These are phyloP conservation scores for Blastobasis lacticolella DNA, from an alignment of 2,888 invertebrate species.

Conservation along the genomic window DNA sequence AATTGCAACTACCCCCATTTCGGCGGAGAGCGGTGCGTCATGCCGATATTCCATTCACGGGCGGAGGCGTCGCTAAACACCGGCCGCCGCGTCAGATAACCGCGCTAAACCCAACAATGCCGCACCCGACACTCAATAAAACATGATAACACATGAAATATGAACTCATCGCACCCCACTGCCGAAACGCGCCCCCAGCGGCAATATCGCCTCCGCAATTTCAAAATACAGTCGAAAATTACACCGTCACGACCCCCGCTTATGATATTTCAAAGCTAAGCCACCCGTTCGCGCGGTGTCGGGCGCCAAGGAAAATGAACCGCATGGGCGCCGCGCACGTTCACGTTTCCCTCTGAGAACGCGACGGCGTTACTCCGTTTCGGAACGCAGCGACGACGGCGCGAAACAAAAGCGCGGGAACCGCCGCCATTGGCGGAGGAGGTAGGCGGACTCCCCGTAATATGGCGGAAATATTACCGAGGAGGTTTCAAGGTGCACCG, in stretches of 20 bases:
- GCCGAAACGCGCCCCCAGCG: slow-evolving; percentile 15
- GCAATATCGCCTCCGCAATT: slow-evolving; percentile 17
- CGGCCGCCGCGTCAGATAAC: slow-evolving; percentile 62
- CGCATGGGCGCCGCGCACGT: slow-evolving; percentile 57
- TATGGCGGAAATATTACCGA: slow-evolving; percentile 73
- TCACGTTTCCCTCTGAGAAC: slow-evolving; percentile 66
- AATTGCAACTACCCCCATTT: too few species aligned
- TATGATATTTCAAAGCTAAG: slow-evolving; percentile 37
- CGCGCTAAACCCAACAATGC: slow-evolving; percentile 71
- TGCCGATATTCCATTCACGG: slow-evolving; percentile 56
- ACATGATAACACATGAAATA: slow-evolving; percentile 74
- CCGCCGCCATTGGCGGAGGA: slow-evolving; percentile 66
- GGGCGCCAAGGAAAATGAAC: slow-evolving; percentile 63
- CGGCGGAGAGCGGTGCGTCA: slow-evolving; percentile 13
- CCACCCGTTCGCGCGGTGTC: slow-evolving; percentile 8
- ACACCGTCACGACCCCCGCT: slow-evolving; percentile 12
- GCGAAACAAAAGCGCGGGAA: slow-evolving; percentile 73
- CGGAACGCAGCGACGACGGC: slow-evolving; percentile 54
- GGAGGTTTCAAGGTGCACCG: slow-evolving; percentile 66
- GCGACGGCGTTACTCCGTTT: slow-evolving; percentile 64
- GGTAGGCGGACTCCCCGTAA: slow-evolving; percentile 67
- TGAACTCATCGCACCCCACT: slow-evolving; percentile 66
- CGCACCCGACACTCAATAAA: slow-evolving; percentile 71
- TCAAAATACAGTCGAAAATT: slow-evolving; percentile 21
- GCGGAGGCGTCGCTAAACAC: slow-evolving; percentile 49